A percentile compares a stretch with the other conserved stretches of the same genome.
Conservation (phyloP, 2,888 invertebrate genomes). For the Nomada ruficornis region DNA sequence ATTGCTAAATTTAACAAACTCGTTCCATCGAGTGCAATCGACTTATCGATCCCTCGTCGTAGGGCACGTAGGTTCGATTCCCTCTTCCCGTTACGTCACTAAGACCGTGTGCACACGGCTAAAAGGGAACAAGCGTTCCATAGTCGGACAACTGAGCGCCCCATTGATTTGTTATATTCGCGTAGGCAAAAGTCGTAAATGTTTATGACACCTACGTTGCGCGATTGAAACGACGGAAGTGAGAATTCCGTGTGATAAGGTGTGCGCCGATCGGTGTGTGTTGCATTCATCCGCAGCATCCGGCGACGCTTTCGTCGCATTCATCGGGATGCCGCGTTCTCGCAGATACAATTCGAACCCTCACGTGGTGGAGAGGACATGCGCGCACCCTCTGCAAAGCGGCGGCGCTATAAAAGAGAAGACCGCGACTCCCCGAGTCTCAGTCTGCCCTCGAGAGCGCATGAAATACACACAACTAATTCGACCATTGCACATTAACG, state of each 20-base stretch:
- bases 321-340: conserved; percentile 29
- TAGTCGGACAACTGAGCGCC: no score
- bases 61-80: neutral
- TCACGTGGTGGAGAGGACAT: conserved; percentile 71
- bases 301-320: neutral
- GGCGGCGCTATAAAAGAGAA: conserved; percentile 76
- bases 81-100: conserved; percentile 5
- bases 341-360: conserved; percentile 41
- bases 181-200: no score
- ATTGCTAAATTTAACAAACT: conserved; percentile 40
- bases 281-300: neutral
- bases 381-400: conserved; percentile 66
- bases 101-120: no score
- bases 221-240: neutral
- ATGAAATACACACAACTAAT: conserved; percentile 15
- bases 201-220: no score
- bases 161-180: no score
- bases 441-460: conserved; percentile 73
- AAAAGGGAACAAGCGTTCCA: neutral
- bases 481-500: no score
- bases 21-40: conserved; percentile 11
- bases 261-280: neutral
- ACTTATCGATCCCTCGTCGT: neutral
- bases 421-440: conserved; percentile 64
- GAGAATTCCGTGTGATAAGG: neutral